Evolutionary conservation across 2,888 invertebrate species (phyloP).

Genomic region (Anodontia alba): DNA sequence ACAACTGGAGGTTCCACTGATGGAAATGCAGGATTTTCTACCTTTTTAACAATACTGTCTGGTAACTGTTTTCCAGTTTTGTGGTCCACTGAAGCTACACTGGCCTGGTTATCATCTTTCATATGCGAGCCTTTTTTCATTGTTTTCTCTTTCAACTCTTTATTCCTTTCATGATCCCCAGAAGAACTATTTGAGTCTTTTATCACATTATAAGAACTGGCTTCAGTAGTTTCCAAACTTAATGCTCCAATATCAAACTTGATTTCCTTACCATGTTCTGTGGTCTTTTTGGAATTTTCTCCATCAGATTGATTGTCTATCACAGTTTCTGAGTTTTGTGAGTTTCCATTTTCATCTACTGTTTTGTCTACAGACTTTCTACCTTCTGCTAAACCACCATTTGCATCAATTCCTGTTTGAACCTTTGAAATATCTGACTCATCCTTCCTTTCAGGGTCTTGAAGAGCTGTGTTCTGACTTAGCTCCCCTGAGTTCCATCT

Average conservation of each 20-base stretch:
- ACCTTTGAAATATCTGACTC: not conserved
- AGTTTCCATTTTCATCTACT: not conserved
- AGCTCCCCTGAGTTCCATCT: constrained; percentile 43
- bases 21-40: not conserved
- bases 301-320: not conserved
- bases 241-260: not conserved
- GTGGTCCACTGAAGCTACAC: not conserved
- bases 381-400: not conserved
- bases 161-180: not conserved
- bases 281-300: not conserved
- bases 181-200: not conserved
- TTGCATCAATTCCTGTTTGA: constrained; percentile 7
- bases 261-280: not conserved
- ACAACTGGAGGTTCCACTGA: not conserved
- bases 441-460: constrained; percentile 22
- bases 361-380: not conserved
- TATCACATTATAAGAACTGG: not conserved
- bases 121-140: no score
- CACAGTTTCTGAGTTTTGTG: not conserved
- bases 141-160: not conserved
- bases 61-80: not conserved
- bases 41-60: not conserved
- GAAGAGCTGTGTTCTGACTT: constrained; percentile 5
- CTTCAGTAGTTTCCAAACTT: not conserved
- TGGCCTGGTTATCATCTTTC: not conserved